Evolutionary conservation across 1,140 invertebrate species (phyloP), one percentile per base, ranked within the genome.

Genomic region (Diabrotica virgifera): DNA sequence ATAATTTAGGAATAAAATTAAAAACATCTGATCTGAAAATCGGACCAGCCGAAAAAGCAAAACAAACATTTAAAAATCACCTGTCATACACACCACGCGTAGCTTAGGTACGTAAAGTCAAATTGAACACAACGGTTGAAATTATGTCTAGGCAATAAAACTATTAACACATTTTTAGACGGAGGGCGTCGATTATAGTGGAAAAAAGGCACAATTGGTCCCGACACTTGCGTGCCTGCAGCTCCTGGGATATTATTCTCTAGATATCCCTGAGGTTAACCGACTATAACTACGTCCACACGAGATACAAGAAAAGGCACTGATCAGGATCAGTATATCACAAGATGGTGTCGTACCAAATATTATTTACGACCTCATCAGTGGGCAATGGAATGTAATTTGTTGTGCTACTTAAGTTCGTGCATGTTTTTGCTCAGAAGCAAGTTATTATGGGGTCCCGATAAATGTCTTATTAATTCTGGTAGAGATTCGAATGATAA

Each of bases 371-470:
- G 68, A 73, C 64, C 58, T 50, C 62, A 67, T 64, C 46, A 57
- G 56, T 66, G 63, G 66, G 46, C n/a, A 70, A 67, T 75, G 76
- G 74, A 76, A 76, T 76, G 73, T 69, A 65, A 67, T 56, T 54
- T 13, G 58, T 3, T 46, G 8, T 62, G 70, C 78, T 78, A 77
- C 70, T 80, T 84, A 80, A 85, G 86, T 81, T 92, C 90, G 74
- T 90, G 90, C 72, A 93, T 81, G 79, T 93, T 93, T 83, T 93
- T 93, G 77, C 90, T 93, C 68, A 93, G 84, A 52, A 93, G 83
- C 71, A 93, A 81, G 80, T 90, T 93, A 73, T 93, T 93, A 78
- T 93, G 91, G 64, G 91, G 90, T 46, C 91, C 91, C 5, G 91
- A 93, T 63, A 93, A 83, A 78, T 93, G 91, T 74, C 91, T 83